Evolutionary conservation across 2,113 vertebrate genomes (phyloP).

Genomic region (Manacus vitellinus): DNA sequence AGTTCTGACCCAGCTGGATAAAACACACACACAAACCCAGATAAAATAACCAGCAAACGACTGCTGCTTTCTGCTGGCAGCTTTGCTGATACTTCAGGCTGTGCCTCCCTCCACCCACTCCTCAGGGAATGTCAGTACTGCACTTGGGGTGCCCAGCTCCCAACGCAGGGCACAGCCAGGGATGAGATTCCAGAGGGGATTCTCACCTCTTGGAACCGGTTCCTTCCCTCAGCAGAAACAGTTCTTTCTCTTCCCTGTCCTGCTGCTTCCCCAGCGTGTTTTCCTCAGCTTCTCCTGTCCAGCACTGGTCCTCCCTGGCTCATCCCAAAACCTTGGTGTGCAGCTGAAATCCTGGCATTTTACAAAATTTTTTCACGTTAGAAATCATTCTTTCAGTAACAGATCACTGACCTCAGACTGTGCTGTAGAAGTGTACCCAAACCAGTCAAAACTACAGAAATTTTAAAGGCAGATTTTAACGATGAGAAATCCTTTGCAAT

Average conservation of each 20-base stretch:
- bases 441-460: not conserved
- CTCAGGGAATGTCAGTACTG: not conserved
- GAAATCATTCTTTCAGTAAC: not conserved
- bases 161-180: not conserved
- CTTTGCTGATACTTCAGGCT: not conserved
- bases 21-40: not conserved
- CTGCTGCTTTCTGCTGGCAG: not conserved
- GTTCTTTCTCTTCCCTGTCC: not conserved
- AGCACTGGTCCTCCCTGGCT: not conserved
- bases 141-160: not conserved
- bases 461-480: not conserved
- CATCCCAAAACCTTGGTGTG: not conserved
- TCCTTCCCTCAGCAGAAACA: not conserved
- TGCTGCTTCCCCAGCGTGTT: not conserved
- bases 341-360: not conserved
- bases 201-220: not conserved
- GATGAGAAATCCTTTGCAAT: not conserved
- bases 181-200: not conserved
- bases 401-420: not conserved
- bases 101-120: not conserved
- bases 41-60: not conserved
- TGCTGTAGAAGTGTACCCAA: not conserved
- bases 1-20: not conserved
- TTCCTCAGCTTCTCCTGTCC: not conserved
- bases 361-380: not conserved